A percentile compares a stretch with the other conserved stretches of the same genome.
These are phyloP conservation scores for Diplolepis rosae DNA, from an alignment of 2,888 invertebrate genomes.

Conservation along the genomic window DNA sequence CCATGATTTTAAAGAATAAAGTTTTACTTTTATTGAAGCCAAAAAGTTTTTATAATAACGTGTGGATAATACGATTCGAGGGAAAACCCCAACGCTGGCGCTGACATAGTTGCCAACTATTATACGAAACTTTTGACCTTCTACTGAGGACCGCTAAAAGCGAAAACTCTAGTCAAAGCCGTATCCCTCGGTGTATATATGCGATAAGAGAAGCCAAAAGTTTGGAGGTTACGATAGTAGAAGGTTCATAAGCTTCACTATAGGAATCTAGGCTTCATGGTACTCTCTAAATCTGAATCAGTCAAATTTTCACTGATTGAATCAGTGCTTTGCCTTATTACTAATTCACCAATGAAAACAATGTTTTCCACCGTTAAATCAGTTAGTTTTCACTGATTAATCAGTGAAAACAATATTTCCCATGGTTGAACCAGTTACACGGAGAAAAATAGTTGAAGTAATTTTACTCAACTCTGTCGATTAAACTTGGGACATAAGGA, in stretches of 20 bases:
- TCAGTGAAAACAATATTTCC: no score
- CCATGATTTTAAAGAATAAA: slow-evolving; percentile 15
- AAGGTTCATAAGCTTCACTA: slow-evolving; percentile 3
- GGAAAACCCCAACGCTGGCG: slow-evolving; percentile 7
- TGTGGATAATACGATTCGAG: slow-evolving; percentile 18
- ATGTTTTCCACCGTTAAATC: no score
- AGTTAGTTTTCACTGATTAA: no score
- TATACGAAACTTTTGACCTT: slow-evolving; percentile 24
- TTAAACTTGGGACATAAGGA: no score
- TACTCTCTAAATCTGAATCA: not conserved
- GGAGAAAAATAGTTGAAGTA: no score
- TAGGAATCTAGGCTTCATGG: not conserved
- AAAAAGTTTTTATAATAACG: slow-evolving; percentile 17
- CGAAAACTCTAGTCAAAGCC: slow-evolving; percentile 20
- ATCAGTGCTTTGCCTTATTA: no score
- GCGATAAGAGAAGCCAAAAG: not conserved
- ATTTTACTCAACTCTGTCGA: no score
- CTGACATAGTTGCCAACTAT: slow-evolving; percentile 16
- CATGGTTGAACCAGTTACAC: no score
- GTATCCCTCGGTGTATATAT: not conserved
- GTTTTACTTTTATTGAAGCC: not conserved
- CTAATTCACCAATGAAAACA: no score
- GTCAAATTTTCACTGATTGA: no score
- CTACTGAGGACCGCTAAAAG: not conserved
- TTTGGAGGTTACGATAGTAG: slow-evolving; percentile 27